Percentiles rank a stretch among this genome's conserved stretches.
Evolutionary conservation across 2,888 invertebrate species (phyloP).

Genomic region (Agelastica alni): DNA sequence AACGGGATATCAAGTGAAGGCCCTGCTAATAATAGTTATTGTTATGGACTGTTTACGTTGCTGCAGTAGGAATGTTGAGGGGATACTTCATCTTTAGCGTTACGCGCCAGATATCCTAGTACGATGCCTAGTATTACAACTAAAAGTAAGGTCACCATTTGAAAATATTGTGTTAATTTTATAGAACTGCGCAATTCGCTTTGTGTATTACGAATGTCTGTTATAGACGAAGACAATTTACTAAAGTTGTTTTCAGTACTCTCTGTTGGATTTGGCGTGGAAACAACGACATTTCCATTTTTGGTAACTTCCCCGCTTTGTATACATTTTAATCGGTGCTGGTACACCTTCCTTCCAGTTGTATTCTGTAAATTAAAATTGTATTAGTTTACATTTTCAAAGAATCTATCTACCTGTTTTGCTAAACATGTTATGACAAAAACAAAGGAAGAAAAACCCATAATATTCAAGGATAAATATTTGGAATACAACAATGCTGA

Average conservation of each 20-base stretch:
- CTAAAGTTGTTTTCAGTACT: slow-evolving; percentile 42
- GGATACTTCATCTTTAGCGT: slow-evolving; percentile 25
- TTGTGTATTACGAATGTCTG: slow-evolving; percentile 57
- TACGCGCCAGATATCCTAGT: slow-evolving; percentile 31
- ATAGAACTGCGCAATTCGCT: slow-evolving; percentile 59
- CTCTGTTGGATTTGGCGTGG: slow-evolving; percentile 17
- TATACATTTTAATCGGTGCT: slow-evolving; percentile 73
- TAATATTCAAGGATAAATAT: too few species aligned
- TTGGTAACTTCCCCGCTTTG: slow-evolving; percentile 54
- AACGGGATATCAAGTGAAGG: slow-evolving; percentile 38
- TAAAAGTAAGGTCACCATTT: slow-evolving; percentile 59
- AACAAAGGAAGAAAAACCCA: too few species aligned
- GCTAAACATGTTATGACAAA: too few species aligned
- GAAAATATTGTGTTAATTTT: slow-evolving; percentile 58
- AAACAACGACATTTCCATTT: slow-evolving; percentile 44
- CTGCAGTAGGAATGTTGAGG: slow-evolving; percentile 35
- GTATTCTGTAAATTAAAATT: slow-evolving; percentile 50
- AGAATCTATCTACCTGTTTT: too few species aligned
- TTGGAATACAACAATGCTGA: too few species aligned
- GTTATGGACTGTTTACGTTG: slow-evolving; percentile 44
- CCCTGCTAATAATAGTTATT: slow-evolving; percentile 48
- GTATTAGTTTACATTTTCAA: too few species aligned
- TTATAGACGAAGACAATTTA: slow-evolving; percentile 46
- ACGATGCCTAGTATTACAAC: slow-evolving; percentile 49
- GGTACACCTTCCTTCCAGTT: slow-evolving; percentile 60